A percentile compares a stretch with the other conserved stretches of the same genome.
Conservation (phyloP, 2,888 invertebrate genomes). For the Macrosoma leucophasiata region DNA sequence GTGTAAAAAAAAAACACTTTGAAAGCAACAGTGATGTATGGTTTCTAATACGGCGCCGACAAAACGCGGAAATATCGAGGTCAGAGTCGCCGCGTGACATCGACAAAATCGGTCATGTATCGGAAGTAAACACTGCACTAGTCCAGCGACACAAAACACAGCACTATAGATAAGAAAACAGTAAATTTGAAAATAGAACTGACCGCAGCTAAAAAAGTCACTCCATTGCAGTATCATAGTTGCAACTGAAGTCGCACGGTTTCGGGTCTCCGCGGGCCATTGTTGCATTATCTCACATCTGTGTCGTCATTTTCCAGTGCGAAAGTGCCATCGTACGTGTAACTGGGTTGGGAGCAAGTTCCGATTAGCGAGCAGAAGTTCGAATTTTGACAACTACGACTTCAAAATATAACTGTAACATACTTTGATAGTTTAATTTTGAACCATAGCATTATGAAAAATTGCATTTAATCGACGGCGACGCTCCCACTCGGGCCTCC, state of each 20-base stretch:
- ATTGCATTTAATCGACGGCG: too few relatives aligned
- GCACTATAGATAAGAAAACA: conserved; percentile 22
- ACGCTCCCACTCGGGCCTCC: too few relatives aligned
- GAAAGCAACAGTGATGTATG: conserved; percentile 59
- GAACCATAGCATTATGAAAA: too few relatives aligned
- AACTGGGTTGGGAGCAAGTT: conserved; percentile 6
- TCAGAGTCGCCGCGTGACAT: conserved; percentile 33
- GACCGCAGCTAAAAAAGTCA: conserved; percentile 66
- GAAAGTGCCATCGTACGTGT: conserved; percentile 32
- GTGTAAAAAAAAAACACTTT: conserved; percentile 40
- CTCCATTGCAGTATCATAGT: conserved; percentile 68
- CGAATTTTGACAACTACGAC: too few relatives aligned
- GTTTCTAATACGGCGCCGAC: conserved; percentile 31
- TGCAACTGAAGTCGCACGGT: conserved; percentile 61
- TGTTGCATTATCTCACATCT: conserved; percentile 52
- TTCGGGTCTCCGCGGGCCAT: conserved; percentile 38
- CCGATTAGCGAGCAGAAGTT: too few relatives aligned
- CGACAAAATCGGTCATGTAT: conserved; percentile 37
- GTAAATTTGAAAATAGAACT: conserved; percentile 41
- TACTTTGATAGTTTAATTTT: too few relatives aligned
- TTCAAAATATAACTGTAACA: too few relatives aligned
- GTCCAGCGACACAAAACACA: conserved; percentile 19
- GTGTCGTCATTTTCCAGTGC: conserved; percentile 31
- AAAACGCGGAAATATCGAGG: conserved; percentile 44
- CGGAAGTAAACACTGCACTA: conserved; percentile 27